Evolutionary conservation across 2,888 invertebrate genomes (phyloP).

Genomic region (Chorisops tibialis): DNA sequence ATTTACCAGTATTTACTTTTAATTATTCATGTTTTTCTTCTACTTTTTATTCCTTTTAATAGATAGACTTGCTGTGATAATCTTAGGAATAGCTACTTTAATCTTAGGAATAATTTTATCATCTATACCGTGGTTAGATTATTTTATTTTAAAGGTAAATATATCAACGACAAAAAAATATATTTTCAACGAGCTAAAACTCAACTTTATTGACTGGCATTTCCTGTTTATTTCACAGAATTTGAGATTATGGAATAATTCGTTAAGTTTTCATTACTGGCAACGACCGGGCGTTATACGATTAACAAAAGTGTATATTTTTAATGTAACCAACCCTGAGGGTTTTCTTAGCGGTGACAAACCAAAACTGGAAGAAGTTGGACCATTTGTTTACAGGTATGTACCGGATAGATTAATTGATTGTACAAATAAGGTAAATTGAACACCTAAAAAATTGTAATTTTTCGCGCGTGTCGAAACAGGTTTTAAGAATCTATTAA

Average conservation of each 20-base stretch:
- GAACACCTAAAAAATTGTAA: too few species aligned
- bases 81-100: conserved; percentile 76
- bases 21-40: too few species aligned
- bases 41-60: conserved; percentile 39
- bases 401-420: conserved; percentile 36
- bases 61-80: conserved; percentile 77
- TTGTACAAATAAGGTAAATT: not conserved
- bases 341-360: conserved; percentile 76
- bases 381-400: conserved; percentile 84
- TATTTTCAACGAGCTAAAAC: not conserved
- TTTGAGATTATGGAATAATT: conserved; percentile 78
- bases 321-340: conserved; percentile 83
- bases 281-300: conserved; percentile 80
- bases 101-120: conserved; percentile 76
- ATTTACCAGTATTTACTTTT: too few species aligned
- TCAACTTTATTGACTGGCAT: not conserved
- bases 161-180: conserved; percentile 5
- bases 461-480: too few species aligned
- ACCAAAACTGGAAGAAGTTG: conserved; percentile 76
- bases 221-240: conserved; percentile 58
- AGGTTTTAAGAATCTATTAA: too few species aligned
- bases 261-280: conserved; percentile 84
- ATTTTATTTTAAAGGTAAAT: conserved; percentile 77
- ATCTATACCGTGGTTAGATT: conserved; percentile 84
- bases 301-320: conserved; percentile 82